These are phyloP conservation scores for Oreochromis niloticus DNA, from an alignment of 2,113 vertebrate species.

Conservation along the genomic window DNA sequence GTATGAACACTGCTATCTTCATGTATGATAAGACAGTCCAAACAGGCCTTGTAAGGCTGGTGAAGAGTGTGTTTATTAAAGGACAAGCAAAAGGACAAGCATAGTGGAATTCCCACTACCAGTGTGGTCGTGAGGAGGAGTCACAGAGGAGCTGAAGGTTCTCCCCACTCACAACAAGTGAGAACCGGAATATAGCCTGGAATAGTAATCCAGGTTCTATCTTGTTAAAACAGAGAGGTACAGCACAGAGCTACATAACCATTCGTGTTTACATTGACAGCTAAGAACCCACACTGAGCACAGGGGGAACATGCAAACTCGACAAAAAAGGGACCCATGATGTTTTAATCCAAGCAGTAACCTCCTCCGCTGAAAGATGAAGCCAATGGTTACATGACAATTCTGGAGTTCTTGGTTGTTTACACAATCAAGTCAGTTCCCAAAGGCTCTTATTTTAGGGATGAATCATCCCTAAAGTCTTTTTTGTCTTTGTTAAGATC, in stretches of 20 bases:
- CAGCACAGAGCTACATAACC: neutral
- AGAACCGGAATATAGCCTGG: neutral
- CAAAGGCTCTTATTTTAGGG: neutral
- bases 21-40: neutral
- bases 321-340: accelerated
- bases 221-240: neutral
- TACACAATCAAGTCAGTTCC: accelerated
- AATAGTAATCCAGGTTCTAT: neutral
- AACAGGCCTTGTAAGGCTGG: neutral
- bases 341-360: neutral
- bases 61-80: neutral
- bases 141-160: neutral
- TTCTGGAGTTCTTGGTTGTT: neutral
- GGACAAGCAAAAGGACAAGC: neutral
- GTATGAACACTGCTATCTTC: neutral
- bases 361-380: neutral
- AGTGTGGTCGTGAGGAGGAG: neutral
- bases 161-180: neutral
- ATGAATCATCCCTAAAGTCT: neutral
- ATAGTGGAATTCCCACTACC: neutral
- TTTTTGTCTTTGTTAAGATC: neutral
- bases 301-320: neutral
- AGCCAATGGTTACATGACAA: neutral
- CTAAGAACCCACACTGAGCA: neutral
- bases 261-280: neutral